phyloP scores from a whole-genome alignment of 2,797 vertebrate genomes.

The Ataeniobius toweri region DNA sequence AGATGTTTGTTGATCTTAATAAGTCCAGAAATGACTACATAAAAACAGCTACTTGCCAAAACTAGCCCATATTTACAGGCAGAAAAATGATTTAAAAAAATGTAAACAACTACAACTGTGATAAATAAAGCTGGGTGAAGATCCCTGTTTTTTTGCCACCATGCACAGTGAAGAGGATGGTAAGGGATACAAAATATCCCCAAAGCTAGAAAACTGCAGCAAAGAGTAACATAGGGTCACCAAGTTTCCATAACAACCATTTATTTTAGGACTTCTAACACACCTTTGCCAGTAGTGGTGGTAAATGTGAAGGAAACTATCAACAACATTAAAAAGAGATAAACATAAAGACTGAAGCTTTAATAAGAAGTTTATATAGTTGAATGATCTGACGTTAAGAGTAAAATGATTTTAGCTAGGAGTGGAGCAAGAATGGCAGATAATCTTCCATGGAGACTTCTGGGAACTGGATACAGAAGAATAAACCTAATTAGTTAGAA shows the following conservation, averaged over 20 bases:
- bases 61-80: neutral
- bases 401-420: neutral
- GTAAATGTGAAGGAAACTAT: neutral
- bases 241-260: slow-evolving; percentile 11
- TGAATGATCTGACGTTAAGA: neutral
- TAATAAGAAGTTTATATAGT: neutral
- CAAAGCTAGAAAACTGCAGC: neutral
- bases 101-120: neutral
- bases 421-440: neutral
- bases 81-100: neutral
- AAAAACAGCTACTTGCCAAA: neutral
- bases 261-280: neutral
- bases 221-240: slow-evolving; percentile 1
- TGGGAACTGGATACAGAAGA: neutral
- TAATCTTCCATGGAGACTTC: neutral
- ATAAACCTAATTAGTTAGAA: neutral
- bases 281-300: neutral
- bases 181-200: slow-evolving; percentile 1
- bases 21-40: neutral
- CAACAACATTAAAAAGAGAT: neutral
- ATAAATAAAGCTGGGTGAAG: neutral
- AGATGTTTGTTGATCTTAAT: neutral
- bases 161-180: neutral
- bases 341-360: neutral
- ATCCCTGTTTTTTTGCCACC: neutral